A percentile compares a stretch with the other conserved stretches of the same genome.
Evolutionary conservation across 2,888 invertebrate species (phyloP).

Genomic region (Ditula angustiorana): DNA sequence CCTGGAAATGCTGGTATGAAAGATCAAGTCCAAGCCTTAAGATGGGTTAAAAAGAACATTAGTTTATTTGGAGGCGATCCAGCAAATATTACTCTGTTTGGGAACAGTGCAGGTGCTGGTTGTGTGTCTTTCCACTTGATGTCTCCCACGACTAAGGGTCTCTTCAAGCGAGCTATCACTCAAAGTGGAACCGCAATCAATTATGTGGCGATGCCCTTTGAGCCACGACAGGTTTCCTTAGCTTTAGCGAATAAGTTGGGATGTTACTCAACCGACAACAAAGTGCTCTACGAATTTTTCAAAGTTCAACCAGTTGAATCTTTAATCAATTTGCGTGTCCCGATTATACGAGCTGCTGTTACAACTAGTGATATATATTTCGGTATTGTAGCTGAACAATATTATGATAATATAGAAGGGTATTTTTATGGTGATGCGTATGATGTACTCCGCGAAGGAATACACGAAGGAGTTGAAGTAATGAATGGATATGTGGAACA

Average conservation of each 20-base stretch:
- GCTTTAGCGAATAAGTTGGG: slow-evolving; percentile 50
- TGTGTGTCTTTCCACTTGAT: slow-evolving; percentile 54
- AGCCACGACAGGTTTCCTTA: slow-evolving; percentile 49
- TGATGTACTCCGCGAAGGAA: no score
- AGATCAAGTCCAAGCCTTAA: slow-evolving; percentile 61
- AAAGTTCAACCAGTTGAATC: slow-evolving; percentile 46
- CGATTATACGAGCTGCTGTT: no score
- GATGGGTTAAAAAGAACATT: slow-evolving; percentile 61
- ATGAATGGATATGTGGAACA: no score
- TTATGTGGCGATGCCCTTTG: slow-evolving; percentile 49
- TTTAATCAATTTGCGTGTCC: background rate
- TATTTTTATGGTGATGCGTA: no score
- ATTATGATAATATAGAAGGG: no score
- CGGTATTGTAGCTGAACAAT: no score
- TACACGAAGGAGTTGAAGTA: no score
- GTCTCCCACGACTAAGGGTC: slow-evolving; percentile 63
- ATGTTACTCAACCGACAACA: slow-evolving; percentile 46
- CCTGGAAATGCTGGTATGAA: slow-evolving; percentile 86
- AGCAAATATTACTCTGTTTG: slow-evolving; percentile 59
- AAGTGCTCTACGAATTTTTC: slow-evolving; percentile 49
- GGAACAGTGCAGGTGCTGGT: slow-evolving; percentile 62
- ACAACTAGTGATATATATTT: no score
- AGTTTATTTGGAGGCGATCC: slow-evolving; percentile 58
- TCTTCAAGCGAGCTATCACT: slow-evolving; percentile 61
- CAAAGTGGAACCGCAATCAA: slow-evolving; percentile 60